Percentiles rank a stretch among this genome's conserved stretches.
Conservation (phyloP, 1,140 invertebrate species). For the Eumeta japonica region DNA sequence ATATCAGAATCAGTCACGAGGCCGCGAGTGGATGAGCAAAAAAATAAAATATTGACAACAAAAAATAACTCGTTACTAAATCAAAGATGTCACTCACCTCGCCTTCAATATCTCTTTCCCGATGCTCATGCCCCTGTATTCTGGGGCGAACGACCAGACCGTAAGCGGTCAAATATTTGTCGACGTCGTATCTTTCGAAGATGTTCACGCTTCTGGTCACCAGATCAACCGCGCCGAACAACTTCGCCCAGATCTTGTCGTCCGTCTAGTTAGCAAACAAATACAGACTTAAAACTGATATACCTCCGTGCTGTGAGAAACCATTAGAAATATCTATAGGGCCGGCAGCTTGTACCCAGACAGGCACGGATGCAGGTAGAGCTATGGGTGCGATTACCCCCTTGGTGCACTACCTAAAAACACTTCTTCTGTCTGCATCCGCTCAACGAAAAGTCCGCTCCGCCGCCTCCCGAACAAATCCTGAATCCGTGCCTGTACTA, state of each 20-base stretch:
- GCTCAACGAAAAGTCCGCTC: no score
- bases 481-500: no score
- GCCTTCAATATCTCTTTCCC: conserved; percentile 36
- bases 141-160: conserved; percentile 38
- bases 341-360: background rate
- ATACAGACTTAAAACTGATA: background rate
- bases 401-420: background rate
- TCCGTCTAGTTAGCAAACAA: conserved; percentile 5
- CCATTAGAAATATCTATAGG: background rate
- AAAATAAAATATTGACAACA: conserved; percentile 1
- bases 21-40: no score
- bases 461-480: no score
- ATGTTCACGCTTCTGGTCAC: conserved; percentile 30
- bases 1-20: no score
- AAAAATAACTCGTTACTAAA: background rate
- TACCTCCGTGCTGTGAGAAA: background rate
- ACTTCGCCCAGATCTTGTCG: conserved; percentile 29
- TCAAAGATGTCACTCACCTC: conserved; percentile 17
- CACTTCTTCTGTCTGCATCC: no score
- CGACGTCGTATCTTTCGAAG: conserved; percentile 28
- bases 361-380: no score
- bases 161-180: conserved; percentile 38
- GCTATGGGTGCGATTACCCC: no score
- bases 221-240: conserved; percentile 43
- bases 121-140: conserved; percentile 32